A percentile compares a stretch with the other conserved stretches of the same genome.
phyloP scores from a whole-genome alignment of 2,113 vertebrate genomes.

The Heliornis fulica region DNA sequence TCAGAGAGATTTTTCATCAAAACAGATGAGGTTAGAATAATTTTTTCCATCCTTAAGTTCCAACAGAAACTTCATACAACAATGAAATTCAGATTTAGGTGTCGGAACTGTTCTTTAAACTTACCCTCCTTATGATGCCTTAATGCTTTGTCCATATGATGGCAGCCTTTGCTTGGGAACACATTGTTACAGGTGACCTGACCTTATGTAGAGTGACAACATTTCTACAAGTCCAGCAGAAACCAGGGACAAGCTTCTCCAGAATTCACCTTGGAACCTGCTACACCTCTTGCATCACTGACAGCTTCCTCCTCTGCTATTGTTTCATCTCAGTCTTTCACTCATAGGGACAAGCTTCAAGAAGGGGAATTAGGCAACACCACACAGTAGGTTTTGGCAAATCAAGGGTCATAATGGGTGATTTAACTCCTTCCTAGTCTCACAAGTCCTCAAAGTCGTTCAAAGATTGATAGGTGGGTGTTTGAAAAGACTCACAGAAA shows the following conservation, averaged over 20 bases:
- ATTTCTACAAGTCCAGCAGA: neutral
- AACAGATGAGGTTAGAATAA: neutral
- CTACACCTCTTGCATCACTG: neutral
- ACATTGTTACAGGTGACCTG: neutral
- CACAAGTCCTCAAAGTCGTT: neutral
- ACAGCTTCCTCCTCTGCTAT: neutral
- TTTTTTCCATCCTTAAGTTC: slow-evolving; percentile 20
- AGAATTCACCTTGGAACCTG: neutral
- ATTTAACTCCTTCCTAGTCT: neutral
- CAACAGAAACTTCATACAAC: neutral
- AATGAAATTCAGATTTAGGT: neutral
- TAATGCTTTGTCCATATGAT: neutral
- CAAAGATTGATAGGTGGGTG: neutral
- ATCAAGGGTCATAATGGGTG: neutral
- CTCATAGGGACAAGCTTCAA: neutral
- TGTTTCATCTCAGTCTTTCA: neutral
- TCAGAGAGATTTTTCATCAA: slow-evolving; percentile 27
- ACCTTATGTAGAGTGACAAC: neutral
- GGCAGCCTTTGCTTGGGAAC: neutral
- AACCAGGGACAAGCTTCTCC: neutral
- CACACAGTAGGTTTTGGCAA: neutral
- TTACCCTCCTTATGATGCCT: neutral
- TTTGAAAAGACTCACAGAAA: neutral
- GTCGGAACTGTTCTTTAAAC: neutral
- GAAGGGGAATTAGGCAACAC: neutral